Evolutionary conservation across 2,888 invertebrate species (phyloP).

Genomic region (Gymnoscelis rufifasciata): DNA sequence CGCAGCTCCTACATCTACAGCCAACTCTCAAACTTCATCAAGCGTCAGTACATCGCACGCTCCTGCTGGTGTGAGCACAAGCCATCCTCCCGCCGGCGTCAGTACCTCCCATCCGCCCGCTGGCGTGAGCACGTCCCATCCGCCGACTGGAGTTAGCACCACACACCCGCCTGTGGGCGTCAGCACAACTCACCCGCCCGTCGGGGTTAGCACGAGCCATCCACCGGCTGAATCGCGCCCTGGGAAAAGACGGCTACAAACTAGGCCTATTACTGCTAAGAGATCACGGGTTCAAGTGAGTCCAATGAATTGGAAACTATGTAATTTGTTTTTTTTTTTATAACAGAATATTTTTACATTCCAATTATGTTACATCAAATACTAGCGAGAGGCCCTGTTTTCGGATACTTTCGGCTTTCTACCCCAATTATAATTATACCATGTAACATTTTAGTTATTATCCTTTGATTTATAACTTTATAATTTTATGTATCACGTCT

Average conservation of each 20-base stretch:
- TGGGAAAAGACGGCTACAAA: conserved; percentile 59
- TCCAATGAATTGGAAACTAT: too few relatives aligned
- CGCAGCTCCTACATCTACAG: conserved; percentile 40
- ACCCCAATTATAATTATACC: too few relatives aligned
- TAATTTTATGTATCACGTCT: too few relatives aligned
- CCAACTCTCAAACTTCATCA: conserved; percentile 45
- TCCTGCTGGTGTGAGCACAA: conserved; percentile 39
- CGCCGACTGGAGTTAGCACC: conserved; percentile 36
- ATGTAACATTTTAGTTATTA: too few relatives aligned
- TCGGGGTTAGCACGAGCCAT: conserved; percentile 49
- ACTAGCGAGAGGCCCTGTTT: too few relatives aligned
- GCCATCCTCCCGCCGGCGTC: conserved; percentile 39
- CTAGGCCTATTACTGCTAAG: conserved; percentile 69
- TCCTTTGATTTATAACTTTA: too few relatives aligned
- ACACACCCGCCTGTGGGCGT: conserved; percentile 39
- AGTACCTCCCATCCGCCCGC: conserved; percentile 36
- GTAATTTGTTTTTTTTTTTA: neutral
- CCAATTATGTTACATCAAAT: too few relatives aligned
- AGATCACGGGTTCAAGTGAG: conserved; percentile 75
- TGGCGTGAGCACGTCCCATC: conserved; percentile 36
- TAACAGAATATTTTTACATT: too few relatives aligned
- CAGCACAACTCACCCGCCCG: conserved; percentile 42
- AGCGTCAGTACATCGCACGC: conserved; percentile 42
- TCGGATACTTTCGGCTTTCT: too few relatives aligned
- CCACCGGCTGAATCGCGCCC: conserved; percentile 60